Base-by-base conservation (phyloP, 2,888 invertebrate species). In the Drosophila quasianomalipes region DNA sequence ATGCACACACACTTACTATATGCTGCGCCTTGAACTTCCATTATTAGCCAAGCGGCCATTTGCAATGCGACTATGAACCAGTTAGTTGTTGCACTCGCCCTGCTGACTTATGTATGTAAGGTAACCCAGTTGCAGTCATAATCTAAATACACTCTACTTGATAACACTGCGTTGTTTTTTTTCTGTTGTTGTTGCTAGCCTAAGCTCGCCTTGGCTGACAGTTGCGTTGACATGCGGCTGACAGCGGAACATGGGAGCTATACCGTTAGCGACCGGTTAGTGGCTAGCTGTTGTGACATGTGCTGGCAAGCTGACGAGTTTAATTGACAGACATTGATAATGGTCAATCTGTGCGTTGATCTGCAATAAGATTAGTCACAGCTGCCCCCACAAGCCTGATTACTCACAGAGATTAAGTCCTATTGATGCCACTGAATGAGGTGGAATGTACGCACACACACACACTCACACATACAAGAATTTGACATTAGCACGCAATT, bases 321-420 rank as follows among this genome's bases (percentile, higher is more conserved):
- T 80, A 82, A 84, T 82, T 86, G 89, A 85, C 80, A 82, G 82
- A 76, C 89, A 74, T 71, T 76, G 87, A 82, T 87, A 82, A 57
- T 78, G 80, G 71, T 76, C 37, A 70, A 64, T 75, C 70, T 39
- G 4, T 53, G 53, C 30, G 28, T 16, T 53, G 37, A 61, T 33
- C 53, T 39, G 41, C 62, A 58, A 53, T 33, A 58, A 63, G 78
- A 79, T 75, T 69, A 79, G 62, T 54, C 49, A 41, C 39, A 58
- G 41, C 62, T 54, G 57, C 69, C 86, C 74, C 70, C 5, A 16
- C 30, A 44, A 44, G 3, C 44, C 47, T 47, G 47, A 47, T 47
- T 47, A 47, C 47, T 47, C 66, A 68, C 73, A 54, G 31, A 44
- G 57, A 66, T 65, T 35, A 70, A 61, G 53, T 14, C 28, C 58